Base-by-base conservation (phyloP, 2,888 invertebrate species). In the Rutpela maculata region DNA sequence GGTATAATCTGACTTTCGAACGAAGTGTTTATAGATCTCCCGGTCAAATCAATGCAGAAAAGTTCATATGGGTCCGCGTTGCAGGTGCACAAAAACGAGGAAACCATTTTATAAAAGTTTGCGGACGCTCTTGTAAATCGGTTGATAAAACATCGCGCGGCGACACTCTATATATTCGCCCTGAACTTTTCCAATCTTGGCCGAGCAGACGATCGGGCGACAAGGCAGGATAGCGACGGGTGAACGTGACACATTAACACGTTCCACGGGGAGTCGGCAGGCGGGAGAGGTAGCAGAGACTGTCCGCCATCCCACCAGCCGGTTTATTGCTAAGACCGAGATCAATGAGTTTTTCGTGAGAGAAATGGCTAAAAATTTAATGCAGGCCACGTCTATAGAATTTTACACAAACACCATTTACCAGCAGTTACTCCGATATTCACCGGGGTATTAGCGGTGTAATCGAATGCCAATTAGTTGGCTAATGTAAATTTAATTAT, bases 201-300 rank as follows among this genome's bases (percentile, higher is more conserved):
- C 78, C 71, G 78, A 78, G 81, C 82, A 81, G 82, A 80, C 81
- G 84, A 83, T 84, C 84, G 82, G 80, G 78, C 79, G 85, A 81
- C 85, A 84, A 80, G 86, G 85, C 86, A 83, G 86, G 86, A 86
- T 83, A 84, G 86, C 86, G 82, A 84, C 85, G 84, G 86, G 84
- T 85, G 86, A 85, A 89, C 88, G 88, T 89, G 89, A 88, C 88
- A 88, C 89, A 89, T 89, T 89, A 89, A 88, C 89, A 89, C 88
- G 88, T 89, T 84, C 85, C 84, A 78, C 80, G 66, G 81, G 81
- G 81, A 69, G 55, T 22, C 74, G 60, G 62, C 22, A 55, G 38
- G 38, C 65, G 71, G 62, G 60, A 68, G 65, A 69, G 72, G 72
- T 63, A 50, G 63, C 72, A 63, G 63, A 72, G 72, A 72, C 72